Percentiles rank a stretch among this genome's conserved stretches.
These are phyloP conservation scores for Charanyca ferruginea DNA, from an alignment of 2,888 invertebrate genomes.

Conservation along the genomic window DNA sequence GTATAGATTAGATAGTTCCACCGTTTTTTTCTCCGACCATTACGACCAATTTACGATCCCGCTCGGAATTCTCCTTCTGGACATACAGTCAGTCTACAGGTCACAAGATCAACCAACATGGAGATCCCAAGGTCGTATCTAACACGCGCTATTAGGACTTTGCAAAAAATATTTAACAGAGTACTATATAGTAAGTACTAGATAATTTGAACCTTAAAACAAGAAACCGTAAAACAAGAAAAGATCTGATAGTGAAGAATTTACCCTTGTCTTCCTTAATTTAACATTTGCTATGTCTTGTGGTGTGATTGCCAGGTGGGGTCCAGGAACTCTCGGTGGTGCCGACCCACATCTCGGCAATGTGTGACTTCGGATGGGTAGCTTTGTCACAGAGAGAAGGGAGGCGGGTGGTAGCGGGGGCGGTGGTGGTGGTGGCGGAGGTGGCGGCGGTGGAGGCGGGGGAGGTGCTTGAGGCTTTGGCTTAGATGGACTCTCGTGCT, in stretches of 20 bases:
- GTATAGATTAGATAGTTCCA: too few species aligned
- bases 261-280: conserved; percentile 85
- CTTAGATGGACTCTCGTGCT: conserved; percentile 59
- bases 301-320: conserved; percentile 85
- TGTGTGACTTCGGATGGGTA: conserved; percentile 78
- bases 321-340: conserved; percentile 80
- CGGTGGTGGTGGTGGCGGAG: conserved; percentile 78
- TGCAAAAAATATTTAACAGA: too few species aligned
- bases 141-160: too few species aligned
- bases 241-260: not conserved
- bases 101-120: not conserved
- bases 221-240: not conserved
- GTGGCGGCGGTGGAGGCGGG: conserved; percentile 79
- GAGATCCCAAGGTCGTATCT: not conserved
- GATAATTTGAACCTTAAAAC: too few species aligned
- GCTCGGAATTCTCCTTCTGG: too few species aligned
- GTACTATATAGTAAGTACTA: too few species aligned
- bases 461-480: conserved; percentile 64
- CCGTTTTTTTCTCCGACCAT: too few species aligned
- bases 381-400: conserved; percentile 65
- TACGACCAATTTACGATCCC: too few species aligned
- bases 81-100: not conserved
- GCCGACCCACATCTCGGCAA: conserved; percentile 85
- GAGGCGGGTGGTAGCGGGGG: conserved; percentile 68
- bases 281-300: conserved; percentile 88